Base-by-base conservation (phyloP, 2,113 vertebrate genomes). In the Pituophis catenifer region DNA sequence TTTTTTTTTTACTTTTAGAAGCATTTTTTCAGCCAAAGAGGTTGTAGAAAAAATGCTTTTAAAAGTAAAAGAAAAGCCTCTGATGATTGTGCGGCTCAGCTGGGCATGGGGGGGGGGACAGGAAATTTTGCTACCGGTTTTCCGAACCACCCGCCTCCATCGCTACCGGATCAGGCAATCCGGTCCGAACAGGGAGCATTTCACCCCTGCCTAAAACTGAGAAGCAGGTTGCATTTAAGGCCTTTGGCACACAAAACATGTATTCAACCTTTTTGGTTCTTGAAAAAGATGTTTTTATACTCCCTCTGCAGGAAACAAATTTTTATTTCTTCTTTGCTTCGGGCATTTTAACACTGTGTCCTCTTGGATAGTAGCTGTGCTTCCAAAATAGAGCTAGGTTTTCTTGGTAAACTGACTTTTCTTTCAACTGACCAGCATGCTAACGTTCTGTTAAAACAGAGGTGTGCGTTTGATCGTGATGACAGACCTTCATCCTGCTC, bases 391-490 rank as follows among this genome's bases (percentile, higher is more conserved):
- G 15, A 2, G 12, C 33, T 55, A 17, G 24, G 2, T 53, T 29
- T 54, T 24, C 2, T 70, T 13, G 54, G 19, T 24, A 62, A 19
- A 6, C 24, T 38, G 50, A 21, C 3, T 17, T n/a, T 88, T 53
- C 86, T 88, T 87, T 59, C 65, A 55, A 1, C 29, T 19, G 12
- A 19, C 33, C 81, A 62, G 91, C 29, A 2, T 50, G 19, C 33
- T 26, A 85, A 85, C 65, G 17, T 29, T n/a, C 33, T 50, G 54
- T 59, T 59, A 50, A 85, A 88, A 95, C 95, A 97, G 97, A 97
- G 54, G 62, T 95, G 81, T 93, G 93, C 90, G 44, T 95, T 94
- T 62, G 62, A 90, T 11, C 3, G 24, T 93, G 62, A 53, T 8
- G 86, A 0, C 0, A 1, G 50, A 53, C 86, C 90, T 55, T 92